phyloP scores from a whole-genome alignment of 92 coral and sea anemone species.

The Phenganax subtilis region DNA sequence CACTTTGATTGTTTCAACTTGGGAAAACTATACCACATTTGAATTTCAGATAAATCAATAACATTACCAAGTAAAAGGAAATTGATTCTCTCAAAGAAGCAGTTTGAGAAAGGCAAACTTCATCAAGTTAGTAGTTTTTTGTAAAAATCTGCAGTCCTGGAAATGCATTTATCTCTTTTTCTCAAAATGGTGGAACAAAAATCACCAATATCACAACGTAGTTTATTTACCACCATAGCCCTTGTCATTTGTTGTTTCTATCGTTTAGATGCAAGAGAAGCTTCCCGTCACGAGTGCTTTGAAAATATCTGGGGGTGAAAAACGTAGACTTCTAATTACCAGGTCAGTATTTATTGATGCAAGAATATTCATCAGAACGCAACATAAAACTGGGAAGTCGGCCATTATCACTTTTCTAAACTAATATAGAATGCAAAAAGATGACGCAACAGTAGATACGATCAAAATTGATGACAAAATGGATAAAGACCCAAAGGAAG shows the following conservation, averaged over 20 bases:
- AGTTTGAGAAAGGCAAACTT: too few relatives aligned
- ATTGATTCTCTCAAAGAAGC: too few relatives aligned
- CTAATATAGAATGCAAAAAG: slow-evolving; percentile 1
- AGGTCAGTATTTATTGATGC: not conserved
- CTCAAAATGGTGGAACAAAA: too few relatives aligned
- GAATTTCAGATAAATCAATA: too few relatives aligned
- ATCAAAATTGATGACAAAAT: slow-evolving; percentile 10
- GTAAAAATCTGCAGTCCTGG: too few relatives aligned
- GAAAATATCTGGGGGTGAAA: not conserved
- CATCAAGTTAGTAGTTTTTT: too few relatives aligned
- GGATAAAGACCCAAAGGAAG: not conserved
- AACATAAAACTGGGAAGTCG: not conserved
- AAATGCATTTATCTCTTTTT: too few relatives aligned
- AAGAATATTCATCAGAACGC: too few relatives aligned
- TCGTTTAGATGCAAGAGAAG: not conserved
- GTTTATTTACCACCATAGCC: not conserved
- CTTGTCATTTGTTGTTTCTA: not conserved
- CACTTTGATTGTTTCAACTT: too few relatives aligned
- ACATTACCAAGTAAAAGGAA: too few relatives aligned
- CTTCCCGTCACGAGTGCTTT: not conserved
- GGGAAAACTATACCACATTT: too few relatives aligned
- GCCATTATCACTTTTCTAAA: not conserved
- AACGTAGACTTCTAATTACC: not conserved
- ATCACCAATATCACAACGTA: too few relatives aligned
- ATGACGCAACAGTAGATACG: slow-evolving; percentile 3